Conservation (phyloP, 2,113 vertebrate genomes). For the Otolemur garnettii region DNA sequence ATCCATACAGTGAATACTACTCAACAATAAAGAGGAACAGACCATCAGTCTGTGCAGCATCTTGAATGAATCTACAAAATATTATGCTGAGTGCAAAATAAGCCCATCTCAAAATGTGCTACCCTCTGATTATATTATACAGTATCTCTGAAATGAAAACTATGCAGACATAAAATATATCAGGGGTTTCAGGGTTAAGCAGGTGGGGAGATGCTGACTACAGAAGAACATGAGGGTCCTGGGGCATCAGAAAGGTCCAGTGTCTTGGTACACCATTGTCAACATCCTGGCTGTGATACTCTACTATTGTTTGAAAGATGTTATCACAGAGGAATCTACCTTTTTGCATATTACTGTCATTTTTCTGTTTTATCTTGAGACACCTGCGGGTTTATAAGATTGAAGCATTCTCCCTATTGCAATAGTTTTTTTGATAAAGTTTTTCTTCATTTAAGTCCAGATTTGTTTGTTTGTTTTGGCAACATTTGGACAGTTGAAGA, state of each 20-base stretch:
- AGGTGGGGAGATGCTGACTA: background rate
- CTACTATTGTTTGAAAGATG: background rate
- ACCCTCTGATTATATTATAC: background rate
- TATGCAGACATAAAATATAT: background rate
- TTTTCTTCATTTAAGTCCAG: background rate
- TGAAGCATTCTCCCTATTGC: background rate
- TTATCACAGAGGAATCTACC: background rate
- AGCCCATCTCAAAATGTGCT: background rate
- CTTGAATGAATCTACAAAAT: background rate
- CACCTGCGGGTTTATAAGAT: background rate
- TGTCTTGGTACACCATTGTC: background rate
- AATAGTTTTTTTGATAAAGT: background rate
- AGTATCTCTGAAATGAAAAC: background rate
- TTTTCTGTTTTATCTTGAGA: slow-evolving; percentile 34
- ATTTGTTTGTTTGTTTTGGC: background rate
- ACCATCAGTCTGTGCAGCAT: background rate
- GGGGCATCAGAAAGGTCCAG: background rate
- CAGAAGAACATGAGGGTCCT: background rate
- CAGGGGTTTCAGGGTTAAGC: background rate
- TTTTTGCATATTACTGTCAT: background rate
- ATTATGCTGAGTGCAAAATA: background rate
- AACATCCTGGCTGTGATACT: background rate
- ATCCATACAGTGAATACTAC: background rate
- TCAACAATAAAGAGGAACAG: background rate
- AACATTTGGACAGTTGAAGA: background rate